These are phyloP conservation scores for Cepaea hortensis DNA, from an alignment of 2,888 invertebrate genomes.

Conservation along the genomic window DNA sequence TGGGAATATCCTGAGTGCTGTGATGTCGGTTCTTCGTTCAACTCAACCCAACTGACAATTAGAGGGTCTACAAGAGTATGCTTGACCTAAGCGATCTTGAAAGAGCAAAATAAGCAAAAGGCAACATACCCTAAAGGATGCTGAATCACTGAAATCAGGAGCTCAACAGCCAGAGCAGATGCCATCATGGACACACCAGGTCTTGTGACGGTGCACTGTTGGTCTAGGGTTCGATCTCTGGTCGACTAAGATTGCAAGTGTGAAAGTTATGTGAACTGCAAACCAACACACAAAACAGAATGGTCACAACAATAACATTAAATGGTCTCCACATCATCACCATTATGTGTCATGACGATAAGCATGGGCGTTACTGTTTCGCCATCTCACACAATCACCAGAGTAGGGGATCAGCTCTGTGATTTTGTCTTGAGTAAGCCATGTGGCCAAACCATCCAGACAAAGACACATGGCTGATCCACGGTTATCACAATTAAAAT, in stretches of 20 bases:
- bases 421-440: no score
- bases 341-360: no score
- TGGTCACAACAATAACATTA: no score
- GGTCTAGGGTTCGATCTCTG: slow-evolving; percentile 93
- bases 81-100: background rate
- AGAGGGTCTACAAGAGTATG: background rate
- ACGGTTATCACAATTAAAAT: no score
- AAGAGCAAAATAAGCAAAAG: background rate
- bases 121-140: slow-evolving; percentile 81
- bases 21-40: no score
- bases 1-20: no score
- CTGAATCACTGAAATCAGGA: slow-evolving; percentile 89
- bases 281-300: slow-evolving; percentile 52
- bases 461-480: no score
- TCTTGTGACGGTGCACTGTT: slow-evolving; percentile 97
- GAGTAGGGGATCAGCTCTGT: no score
- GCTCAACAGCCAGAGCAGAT: slow-evolving; percentile 91
- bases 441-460: no score
- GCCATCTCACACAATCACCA: no score
- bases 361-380: no score
- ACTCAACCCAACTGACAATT: background rate
- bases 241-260: slow-evolving; percentile 82
- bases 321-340: no score
- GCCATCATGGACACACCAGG: slow-evolving; percentile 95
- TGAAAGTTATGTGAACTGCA: slow-evolving; percentile 54